These are phyloP conservation scores for Varanus komodoensis DNA, from an alignment of 2,113 vertebrate species.

Conservation along the genomic window DNA sequence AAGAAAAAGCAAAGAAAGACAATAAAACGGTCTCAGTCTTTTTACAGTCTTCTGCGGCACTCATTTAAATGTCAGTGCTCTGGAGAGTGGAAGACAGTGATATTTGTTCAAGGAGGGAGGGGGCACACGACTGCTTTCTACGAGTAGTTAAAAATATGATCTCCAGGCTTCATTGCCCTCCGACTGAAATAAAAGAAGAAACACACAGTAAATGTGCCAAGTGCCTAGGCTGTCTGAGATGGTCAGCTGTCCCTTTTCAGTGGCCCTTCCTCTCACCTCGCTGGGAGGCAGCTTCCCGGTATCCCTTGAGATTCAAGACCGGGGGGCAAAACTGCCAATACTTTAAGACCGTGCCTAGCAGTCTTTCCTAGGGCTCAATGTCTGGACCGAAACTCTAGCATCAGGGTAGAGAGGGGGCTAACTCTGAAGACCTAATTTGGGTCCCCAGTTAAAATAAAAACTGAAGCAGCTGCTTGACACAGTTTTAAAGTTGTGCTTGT, in stretches of 20 bases:
- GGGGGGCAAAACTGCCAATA: too few relatives aligned
- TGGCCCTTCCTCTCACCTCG: neutral
- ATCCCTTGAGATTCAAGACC: neutral
- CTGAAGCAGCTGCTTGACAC: too few relatives aligned
- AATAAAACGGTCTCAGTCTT: neutral
- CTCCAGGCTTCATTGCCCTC: neutral
- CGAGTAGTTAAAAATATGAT: neutral
- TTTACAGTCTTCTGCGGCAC: neutral
- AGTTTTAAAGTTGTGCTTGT: neutral
- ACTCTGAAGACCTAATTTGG: too few relatives aligned
- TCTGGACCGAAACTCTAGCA: too few relatives aligned
- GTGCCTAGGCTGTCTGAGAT: too few relatives aligned
- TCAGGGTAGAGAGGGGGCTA: too few relatives aligned
- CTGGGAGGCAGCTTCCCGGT: neutral
- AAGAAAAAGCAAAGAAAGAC: neutral
- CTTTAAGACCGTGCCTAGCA: too few relatives aligned
- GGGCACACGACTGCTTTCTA: neutral
- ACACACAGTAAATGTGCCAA: neutral
- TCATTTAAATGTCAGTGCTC: constrained; percentile 18
- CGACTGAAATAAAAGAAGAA: constrained; percentile 1
- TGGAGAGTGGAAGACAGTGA: neutral
- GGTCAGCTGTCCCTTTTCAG: neutral
- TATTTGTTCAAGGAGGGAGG: constrained; percentile 4
- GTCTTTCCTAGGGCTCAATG: too few relatives aligned
- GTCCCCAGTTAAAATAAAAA: too few relatives aligned